A percentile compares a stretch with the other conserved stretches of the same genome.
These are phyloP conservation scores for Latheticus oryzae DNA, from an alignment of 2,888 invertebrate species.

Conservation along the genomic window DNA sequence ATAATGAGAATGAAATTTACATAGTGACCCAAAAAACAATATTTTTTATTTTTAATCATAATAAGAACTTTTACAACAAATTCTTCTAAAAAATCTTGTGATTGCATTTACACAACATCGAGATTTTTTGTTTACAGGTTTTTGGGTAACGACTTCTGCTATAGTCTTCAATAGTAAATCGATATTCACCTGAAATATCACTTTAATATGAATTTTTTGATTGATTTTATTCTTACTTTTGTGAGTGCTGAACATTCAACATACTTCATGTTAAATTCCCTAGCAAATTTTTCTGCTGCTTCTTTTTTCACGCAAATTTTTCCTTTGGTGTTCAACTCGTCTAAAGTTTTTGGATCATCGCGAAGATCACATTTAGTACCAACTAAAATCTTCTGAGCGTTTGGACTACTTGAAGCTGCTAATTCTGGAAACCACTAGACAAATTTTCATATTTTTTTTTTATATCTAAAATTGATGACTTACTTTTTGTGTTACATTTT, in stretches of 20 bases:
- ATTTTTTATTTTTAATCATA: neutral
- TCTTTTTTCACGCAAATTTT: slow-evolving; percentile 39
- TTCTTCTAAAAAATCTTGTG: neutral
- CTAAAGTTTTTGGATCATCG: slow-evolving; percentile 45
- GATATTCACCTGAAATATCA: neutral
- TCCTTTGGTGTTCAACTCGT: slow-evolving; percentile 41
- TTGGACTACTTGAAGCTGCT: slow-evolving; percentile 26
- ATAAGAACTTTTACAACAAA: neutral
- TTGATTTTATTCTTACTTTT: slow-evolving; percentile 1
- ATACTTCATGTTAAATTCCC: slow-evolving; percentile 40
- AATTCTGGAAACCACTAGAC: slow-evolving; percentile 46
- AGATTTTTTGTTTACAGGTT: too few relatives aligned
- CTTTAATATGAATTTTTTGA: neutral
- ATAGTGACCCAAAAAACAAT: slow-evolving; percentile 20
- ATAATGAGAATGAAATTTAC: slow-evolving; percentile 14
- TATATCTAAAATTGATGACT: slow-evolving; percentile 20
- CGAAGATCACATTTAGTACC: slow-evolving; percentile 46
- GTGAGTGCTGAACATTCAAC: slow-evolving; percentile 43
- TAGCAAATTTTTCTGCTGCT: slow-evolving; percentile 42
- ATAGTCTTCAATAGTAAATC: too few relatives aligned
- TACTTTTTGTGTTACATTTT: slow-evolving; percentile 43
- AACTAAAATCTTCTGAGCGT: slow-evolving; percentile 39
- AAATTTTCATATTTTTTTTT: neutral
- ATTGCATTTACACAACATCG: too few relatives aligned
- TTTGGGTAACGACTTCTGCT: too few relatives aligned